phyloP scores from a whole-genome alignment of 2,888 invertebrate genomes.

The Drosophila nigricruria region DNA sequence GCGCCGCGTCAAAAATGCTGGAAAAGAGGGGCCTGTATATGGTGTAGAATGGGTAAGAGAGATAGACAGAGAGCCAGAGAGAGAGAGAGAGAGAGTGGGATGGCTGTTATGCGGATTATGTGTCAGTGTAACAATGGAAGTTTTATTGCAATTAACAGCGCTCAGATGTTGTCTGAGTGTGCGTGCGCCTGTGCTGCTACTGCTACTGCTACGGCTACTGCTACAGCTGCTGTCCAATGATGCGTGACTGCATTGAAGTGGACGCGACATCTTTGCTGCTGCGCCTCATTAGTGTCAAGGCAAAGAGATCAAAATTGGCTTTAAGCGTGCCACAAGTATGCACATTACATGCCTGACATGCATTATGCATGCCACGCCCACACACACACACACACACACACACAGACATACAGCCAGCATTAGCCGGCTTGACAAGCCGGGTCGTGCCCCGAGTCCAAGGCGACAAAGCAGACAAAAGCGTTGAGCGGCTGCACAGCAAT shows the following conservation, averaged over 20 bases:
- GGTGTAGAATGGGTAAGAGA: background rate
- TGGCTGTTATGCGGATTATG: constrained; percentile 54
- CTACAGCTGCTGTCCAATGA: constrained; percentile 23
- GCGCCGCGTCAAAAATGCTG: constrained; percentile 67
- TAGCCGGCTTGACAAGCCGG: constrained; percentile 59
- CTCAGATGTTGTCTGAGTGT: constrained; percentile 21
- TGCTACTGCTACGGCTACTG: background rate
- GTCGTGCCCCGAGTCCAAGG: constrained; percentile 61
- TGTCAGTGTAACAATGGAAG: constrained; percentile 84
- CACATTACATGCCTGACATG: constrained; percentile 43
- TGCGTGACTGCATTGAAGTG: constrained; percentile 49
- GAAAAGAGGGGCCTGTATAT: constrained; percentile 43
- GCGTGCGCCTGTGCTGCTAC: constrained; percentile 8
- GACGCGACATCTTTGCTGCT: constrained; percentile 38
- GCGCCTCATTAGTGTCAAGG: constrained; percentile 76
- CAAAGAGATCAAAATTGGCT: constrained; percentile 72
- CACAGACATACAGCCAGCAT: constrained; percentile 25
- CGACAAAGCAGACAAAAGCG: constrained; percentile 50
- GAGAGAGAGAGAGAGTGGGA: background rate
- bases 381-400: constrained; percentile 40
- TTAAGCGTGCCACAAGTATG: constrained; percentile 66
- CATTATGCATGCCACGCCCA: constrained; percentile 61
- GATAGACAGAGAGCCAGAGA: background rate
- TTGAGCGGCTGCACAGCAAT: constrained; percentile 48
- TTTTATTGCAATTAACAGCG: constrained; percentile 65